Evolutionary conservation across 1,140 invertebrate species (phyloP).

Genomic region (Leptoteleia sp.): DNA sequence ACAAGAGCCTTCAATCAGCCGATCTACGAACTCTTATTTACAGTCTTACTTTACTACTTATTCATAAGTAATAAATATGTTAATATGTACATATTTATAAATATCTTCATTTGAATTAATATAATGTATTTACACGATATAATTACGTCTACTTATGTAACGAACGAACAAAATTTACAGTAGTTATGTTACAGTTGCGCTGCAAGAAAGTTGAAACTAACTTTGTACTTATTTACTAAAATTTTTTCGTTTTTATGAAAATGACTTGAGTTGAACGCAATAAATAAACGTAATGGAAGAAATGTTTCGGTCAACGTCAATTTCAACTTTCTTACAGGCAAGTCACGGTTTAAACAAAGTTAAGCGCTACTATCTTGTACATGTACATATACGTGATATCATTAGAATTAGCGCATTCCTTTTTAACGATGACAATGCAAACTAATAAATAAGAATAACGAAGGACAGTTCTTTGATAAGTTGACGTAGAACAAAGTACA

Average conservation of each 20-base stretch:
- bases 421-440: conserved; percentile 50
- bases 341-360: conserved; percentile 16
- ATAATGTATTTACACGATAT: conserved; percentile 55
- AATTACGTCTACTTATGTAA: conserved; percentile 50
- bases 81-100: conserved; percentile 64
- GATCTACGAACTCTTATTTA: conserved; percentile 62
- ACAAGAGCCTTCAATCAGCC: conserved; percentile 64
- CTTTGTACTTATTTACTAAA: no score
- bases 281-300: conserved; percentile 1
- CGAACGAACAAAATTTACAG: conserved; percentile 40
- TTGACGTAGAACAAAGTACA: conserved; percentile 58
- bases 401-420: conserved; percentile 40
- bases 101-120: conserved; percentile 63
- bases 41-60: conserved; percentile 40
- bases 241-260: neutral
- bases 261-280: neutral
- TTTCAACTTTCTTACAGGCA: conserved; percentile 11
- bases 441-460: conserved; percentile 62
- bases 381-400: conserved; percentile 29
- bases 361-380: conserved; percentile 23
- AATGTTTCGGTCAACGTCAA: neutral
- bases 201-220: conserved; percentile 1
- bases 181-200: conserved; percentile 10
- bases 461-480: conserved; percentile 62
- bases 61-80: conserved; percentile 71